Evolutionary conservation across 1,140 invertebrate species (phyloP), one percentile per base, ranked within the genome.

Genomic region (Colletes latitarsis): DNA sequence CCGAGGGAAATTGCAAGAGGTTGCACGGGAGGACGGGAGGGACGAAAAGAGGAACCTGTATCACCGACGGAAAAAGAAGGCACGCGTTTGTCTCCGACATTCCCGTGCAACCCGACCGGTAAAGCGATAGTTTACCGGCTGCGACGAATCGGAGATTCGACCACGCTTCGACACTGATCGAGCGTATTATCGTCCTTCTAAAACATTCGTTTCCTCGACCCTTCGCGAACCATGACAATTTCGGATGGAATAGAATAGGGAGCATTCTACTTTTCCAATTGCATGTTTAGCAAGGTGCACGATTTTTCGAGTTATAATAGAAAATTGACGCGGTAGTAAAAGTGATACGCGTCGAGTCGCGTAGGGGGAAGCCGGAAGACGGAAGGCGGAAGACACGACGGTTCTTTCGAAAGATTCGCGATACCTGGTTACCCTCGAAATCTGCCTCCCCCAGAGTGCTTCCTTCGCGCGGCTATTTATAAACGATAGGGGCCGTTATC

Each of bases 401-500:
- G 43, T 46, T 9, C 43, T 46, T 46, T 46, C 43, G 43, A 46
- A 46, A 57, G 30, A 70, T 57, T 57, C 17, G 15, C 30, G 4
- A 17, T n/a, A 55, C n/a, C 30, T n/a, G 6, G 0, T 9, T n/a
- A 39, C 30, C 17, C 55, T 14, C n/a, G 43, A 46, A 46, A 9
- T 43, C 77, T 41, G 19, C 53, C 53, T 41, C 43, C 41, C 66
- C 39, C 17, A 2, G 4, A 41, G 46, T 17, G n/a, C 41, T 46
- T 39, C 19, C 30, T 19, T 9, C 15, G 21, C 21, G 15, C n/a
- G 57, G 49, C 63, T 84, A 82, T 81, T 84, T 84, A 77, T 76
- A 57, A 55, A 49, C 19, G 12, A 8, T 8, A 6, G 57, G 39
- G 17, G 43, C 21, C 19, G 30, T 64, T 82, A 84, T 85, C 77